Base-by-base conservation (phyloP, 2,797 vertebrate species). In the Arctocebus calabarensis region DNA sequence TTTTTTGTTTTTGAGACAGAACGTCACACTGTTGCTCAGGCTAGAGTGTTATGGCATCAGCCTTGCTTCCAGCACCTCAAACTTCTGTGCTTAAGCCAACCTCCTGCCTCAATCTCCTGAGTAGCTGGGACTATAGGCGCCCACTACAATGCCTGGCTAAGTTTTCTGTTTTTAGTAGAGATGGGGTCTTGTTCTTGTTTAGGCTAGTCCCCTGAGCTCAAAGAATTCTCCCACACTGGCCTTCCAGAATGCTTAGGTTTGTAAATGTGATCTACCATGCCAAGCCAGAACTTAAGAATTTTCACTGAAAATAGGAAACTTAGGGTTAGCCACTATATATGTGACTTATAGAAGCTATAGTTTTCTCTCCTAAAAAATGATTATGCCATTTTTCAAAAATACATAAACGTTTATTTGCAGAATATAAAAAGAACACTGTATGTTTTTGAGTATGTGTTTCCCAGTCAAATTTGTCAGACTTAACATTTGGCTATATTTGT, bases 241-340 rank as follows among this genome's bases (percentile, higher is more conserved):
- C 34, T 71, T 22, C 68, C 34, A 71, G 22, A 40, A 40, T 23
- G 34, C 22, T 48, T 71, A 5, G 34, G 23, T 11, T 71, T 71
- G 13, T 5, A 40, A 34, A 34, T 34, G n/a, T 13, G 22, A 12
- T 20, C 22, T 22, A 71, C 68, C 22, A 71, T 20, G 40, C 68
- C 34, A 0, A 2, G 11, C 34, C 78, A 84, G 45, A 94, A 73
- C 70, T 88, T 95, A 4, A 85, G 17, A 74, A 52, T 75, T 93
- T 96, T 93, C 77, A 34, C 0, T 52, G 66, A 91, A 88, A 91
- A n/a, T 77, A 71, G 20, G 40, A 95, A 88, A 57, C 27, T 74
- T 90, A 81, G 62, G 75, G 13, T n/a, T 87, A 23, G 27, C 48
- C 37, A 23, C 17, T 48, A 1, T 90, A 34, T 74, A 11, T 61